A percentile compares a stretch with the other conserved stretches of the same genome.
Evolutionary conservation across 2,113 vertebrate species (phyloP).

Genomic region (Coptodon rendalli): DNA sequence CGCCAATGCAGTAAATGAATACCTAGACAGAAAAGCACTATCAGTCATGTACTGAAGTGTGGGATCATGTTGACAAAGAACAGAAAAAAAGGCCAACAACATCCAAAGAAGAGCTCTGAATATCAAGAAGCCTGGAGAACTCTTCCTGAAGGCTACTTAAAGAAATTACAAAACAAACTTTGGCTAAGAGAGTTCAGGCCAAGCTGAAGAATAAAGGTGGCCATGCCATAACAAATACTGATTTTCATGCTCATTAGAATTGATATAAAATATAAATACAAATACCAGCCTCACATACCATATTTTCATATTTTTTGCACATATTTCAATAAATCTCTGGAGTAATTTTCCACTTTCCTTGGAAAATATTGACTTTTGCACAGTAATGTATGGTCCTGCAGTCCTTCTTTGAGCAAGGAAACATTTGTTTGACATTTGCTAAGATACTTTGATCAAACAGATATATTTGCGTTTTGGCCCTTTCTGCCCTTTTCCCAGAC

Average conservation of each 20-base stretch:
- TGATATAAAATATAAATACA: neutral
- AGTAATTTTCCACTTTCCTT: neutral
- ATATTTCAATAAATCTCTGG: neutral
- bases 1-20: accelerated
- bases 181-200: neutral
- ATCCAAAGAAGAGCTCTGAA: neutral
- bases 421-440: neutral
- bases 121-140: neutral
- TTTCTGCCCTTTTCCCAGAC: neutral
- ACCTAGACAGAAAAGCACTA: neutral
- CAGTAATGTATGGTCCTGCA: neutral
- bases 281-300: neutral
- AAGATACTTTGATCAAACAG: neutral
- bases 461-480: neutral
- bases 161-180: neutral
- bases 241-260: neutral
- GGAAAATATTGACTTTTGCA: neutral
- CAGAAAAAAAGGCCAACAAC: neutral
- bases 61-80: neutral
- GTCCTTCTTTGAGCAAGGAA: neutral
- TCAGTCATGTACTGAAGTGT: neutral
- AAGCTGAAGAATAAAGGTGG: neutral
- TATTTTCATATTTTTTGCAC: neutral
- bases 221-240: neutral
- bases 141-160: neutral